Evolutionary conservation across 2,888 invertebrate species (phyloP), one percentile per base, ranked within the genome.

Genomic region (Napeogenes inachia): DNA sequence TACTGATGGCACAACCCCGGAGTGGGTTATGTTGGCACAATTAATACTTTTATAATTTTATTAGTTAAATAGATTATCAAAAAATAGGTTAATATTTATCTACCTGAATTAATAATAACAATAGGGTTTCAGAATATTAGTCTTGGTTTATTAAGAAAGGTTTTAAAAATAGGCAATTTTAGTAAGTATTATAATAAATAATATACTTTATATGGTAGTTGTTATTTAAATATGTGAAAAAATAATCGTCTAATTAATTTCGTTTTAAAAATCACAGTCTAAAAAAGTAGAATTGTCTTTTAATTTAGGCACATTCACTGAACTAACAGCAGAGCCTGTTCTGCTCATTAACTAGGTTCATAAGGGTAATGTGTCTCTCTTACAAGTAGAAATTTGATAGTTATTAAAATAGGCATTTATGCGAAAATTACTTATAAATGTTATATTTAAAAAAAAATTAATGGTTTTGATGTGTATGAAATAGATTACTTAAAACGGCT

Each of bases 21-120:
- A 21, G 21, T 10, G 21, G 60, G 56, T 45, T 56, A 45, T 47
- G 32, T 66, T 68, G 69, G 69, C 69, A 69, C 68, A 60, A 55
- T 57, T 54, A 54, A 53, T 21, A 21, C 21, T 21, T 21, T 56
- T 53, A 47, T 45, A 58, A 60, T 59, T 45, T 35, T 53, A 55
- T 53, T 54, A 60, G 60, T 65, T 33, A 59, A 67, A 68, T 64
- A 68, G 63, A 61, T 62, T 60, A 62, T 68, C 68, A 57, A 67
- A 68, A 67, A 67, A 68, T 68, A 68, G 60, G 32, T 63, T 62
- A 60, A 54, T 54, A 60, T 67, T 65, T 59, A 53, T 50, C 46
- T 66, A 66, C 60, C 60, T 58, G 63, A 67, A 63, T 67, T 47
- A 58, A 60, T 47, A 56, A 61, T 60, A 60, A 3, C 30, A 61